Evolutionary conservation across 2,888 invertebrate genomes (phyloP), one percentile per base, ranked within the genome.

Genomic region (Exocentrus adspersus): DNA sequence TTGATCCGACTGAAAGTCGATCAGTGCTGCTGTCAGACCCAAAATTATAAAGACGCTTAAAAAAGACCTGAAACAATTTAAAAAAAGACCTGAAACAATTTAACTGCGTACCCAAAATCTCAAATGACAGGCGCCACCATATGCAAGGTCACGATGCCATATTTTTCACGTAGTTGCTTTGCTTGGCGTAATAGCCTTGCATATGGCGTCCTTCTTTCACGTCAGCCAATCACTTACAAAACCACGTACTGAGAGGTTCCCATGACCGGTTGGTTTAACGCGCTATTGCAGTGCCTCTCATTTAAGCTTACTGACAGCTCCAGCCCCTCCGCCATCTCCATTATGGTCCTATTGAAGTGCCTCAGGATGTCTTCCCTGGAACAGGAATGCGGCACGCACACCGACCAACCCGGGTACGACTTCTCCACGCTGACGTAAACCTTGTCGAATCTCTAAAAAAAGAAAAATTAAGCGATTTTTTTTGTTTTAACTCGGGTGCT

Each of bases 381-480:
- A 67, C 85, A 85, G 2, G 80, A 75, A 16, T 80, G 77, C 7
- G 86, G 85, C 24, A 84, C 62, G 67, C 84, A 84, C 45, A 83
- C 76, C 0, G 83, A 80, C 77, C 82, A 77, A 10, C 73, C 74
- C 16, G 81, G 24, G 48, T 68, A 65, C 42, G 72, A 69, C 63
- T 66, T 72, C 67, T 74, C 71, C 10, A 78, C 64, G 17, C 71
- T 70, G 10, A 51, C 43, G 28, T 64, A 65, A 0, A 75, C 61
- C 65, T 75, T 74, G 54, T 71, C 53, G 58, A 77, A 76, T 60
- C 74, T 70, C 76, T 77, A 69, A 67, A 19, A 48, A 17, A 16
- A 17, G 30, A 28, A 1, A 9, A n/a, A 17, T 59, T 37, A 28
- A 14, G 14, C 9, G 37, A 1, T 17, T 45, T 45, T 9, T 45